Percentiles rank a stretch among this genome's conserved stretches.
Evolutionary conservation across 2,888 invertebrate species (phyloP).

Genomic region (Phragmatobia fuliginosa): DNA sequence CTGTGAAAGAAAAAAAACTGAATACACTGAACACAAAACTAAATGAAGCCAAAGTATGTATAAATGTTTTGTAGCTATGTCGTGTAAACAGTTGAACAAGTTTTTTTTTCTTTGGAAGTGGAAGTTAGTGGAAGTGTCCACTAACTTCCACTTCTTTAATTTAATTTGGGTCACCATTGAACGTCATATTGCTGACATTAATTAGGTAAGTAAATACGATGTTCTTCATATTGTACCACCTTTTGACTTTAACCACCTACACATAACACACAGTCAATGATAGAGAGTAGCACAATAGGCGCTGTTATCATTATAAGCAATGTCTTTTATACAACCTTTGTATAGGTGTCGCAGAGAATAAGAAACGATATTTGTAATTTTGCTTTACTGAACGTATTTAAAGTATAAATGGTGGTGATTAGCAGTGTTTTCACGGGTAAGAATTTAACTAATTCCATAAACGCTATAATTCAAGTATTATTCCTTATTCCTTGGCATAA

Average conservation of each 20-base stretch:
- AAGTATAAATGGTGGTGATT: too few species aligned
- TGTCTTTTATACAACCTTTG: neutral
- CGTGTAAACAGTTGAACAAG: neutral
- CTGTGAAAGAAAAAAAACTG: constrained; percentile 45
- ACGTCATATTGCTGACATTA: neutral
- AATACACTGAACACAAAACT: neutral
- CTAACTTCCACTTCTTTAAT: too few species aligned
- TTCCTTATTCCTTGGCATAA: too few species aligned
- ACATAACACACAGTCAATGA: neutral
- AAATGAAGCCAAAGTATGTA: neutral
- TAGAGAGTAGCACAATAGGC: neutral
- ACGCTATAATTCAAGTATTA: too few species aligned
- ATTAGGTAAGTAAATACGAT: neutral
- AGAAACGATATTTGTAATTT: neutral
- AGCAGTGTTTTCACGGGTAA: too few species aligned
- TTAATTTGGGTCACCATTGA: neutral
- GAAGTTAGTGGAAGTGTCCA: too few species aligned
- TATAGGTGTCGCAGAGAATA: neutral
- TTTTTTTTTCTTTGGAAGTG: neutral
- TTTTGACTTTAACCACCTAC: too few species aligned
- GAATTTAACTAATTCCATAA: too few species aligned
- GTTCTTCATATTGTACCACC: too few species aligned
- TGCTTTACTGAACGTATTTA: too few species aligned
- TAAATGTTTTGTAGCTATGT: neutral
- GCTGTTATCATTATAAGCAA: neutral